Conservation (phyloP, 2,797 vertebrate genomes). For the Poeciliopsis turneri region DNA sequence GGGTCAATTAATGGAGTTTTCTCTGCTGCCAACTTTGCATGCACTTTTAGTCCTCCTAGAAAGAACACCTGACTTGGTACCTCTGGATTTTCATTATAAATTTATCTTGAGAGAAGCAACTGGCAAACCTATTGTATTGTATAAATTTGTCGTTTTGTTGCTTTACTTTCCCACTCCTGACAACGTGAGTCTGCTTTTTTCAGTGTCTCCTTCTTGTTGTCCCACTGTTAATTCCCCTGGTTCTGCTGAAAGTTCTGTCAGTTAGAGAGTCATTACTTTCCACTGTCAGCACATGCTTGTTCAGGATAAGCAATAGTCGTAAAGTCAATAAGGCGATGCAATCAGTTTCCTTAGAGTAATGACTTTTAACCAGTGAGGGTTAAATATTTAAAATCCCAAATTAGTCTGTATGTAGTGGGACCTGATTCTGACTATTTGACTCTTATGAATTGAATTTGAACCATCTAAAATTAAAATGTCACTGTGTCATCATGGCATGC, state of each 20-base stretch:
- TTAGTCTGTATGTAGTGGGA: neutral
- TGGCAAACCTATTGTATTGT: neutral
- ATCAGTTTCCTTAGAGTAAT: neutral
- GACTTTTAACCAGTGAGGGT: neutral
- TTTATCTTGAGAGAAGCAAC: neutral
- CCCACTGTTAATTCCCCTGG: neutral
- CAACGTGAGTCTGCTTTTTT: neutral
- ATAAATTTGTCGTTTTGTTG: neutral
- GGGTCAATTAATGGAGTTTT: neutral
- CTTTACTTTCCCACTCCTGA: neutral
- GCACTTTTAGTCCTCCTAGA: neutral
- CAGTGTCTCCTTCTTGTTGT: neutral
- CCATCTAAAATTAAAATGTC: neutral
- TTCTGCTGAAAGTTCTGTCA: neutral
- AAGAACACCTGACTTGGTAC: neutral
- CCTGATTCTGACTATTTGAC: neutral
- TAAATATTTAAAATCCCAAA: neutral
- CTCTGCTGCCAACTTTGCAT: neutral
- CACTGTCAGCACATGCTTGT: neutral
- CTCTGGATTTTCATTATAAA: neutral
- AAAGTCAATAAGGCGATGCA: neutral
- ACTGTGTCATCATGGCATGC: neutral
- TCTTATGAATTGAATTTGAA: too few relatives aligned
- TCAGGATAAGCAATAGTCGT: neutral
- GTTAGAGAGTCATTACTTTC: neutral